Evolutionary conservation across 2,797 vertebrate species (phyloP), one percentile per base, ranked within the genome.

Genomic region (Onychomys arenicola): DNA sequence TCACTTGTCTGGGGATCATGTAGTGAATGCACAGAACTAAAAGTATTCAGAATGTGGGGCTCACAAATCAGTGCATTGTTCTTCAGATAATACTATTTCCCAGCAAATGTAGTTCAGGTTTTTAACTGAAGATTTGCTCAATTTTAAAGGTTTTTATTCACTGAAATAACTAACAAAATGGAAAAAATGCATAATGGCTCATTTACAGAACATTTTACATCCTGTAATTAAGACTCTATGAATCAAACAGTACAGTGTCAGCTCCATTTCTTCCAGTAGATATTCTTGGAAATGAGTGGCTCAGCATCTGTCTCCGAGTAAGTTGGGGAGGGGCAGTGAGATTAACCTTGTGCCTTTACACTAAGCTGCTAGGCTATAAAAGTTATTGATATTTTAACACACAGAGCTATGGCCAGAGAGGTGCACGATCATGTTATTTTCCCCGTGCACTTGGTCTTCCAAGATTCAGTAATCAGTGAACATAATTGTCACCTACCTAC

Each of bases 131-230:
- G 82, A 59, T 95, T 63, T 97, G 55, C 80, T 96, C 63, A 71
- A 4, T 92, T 96, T 95, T 96, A 80, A 95, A 94, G 11, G 69
- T 95, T 96, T 95, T 93, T 94, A 92, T 93, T 96, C 82, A 96
- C 46, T 87, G 86, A 89, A 91, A 96, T 96, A 95, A 89, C 84
- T 61, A 96, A 96, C 89, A 97, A 96, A 95, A 92, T 93, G 69
- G 75, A 92, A 97, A 69, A 85, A 94, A 89, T 82, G 75, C 78
- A 91, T 91, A 95, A 96, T 96, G 59, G 52, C 93, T 97, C 92
- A 97, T 96, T 97, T 97, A 89, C 65, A 87, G 80, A 94, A 95
- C 88, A 94, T 97, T 97, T 97, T 96, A 90, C 96, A 93, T 94
- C 89, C 83, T 96, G 40, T 95, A 96, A 96, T 97, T 97, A 97